Evolutionary conservation across 2,888 invertebrate genomes (phyloP), one percentile per base, ranked within the genome.

Genomic region (Branchinecta sandiegonensis): DNA sequence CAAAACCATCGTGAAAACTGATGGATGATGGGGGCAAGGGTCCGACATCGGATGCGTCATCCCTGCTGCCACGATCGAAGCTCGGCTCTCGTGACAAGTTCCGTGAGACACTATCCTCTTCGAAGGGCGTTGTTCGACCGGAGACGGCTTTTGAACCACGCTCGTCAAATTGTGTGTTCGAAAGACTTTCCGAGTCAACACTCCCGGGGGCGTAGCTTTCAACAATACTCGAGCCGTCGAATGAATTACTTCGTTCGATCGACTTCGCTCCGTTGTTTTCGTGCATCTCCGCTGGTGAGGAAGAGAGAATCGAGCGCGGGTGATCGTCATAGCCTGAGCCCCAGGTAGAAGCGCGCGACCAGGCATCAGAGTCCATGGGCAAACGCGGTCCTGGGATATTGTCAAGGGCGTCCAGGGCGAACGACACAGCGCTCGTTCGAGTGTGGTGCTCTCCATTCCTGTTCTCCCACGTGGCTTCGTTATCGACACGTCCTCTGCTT

Each of bases 301-400:
- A 56, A 23, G 63, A 56, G 2, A 56, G 23, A 8, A 56, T 23
- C 11, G 63, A 56, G 9, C 63, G 63, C n/a, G 63, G 11, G 23
- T 56, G 63, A 56, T 56, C 63, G 10, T 56, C 63, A 56, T 56
- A 56, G 63, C 63, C 63, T 8, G 63, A 56, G 63, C 63, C 63
- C 63, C 63, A 56, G 9, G 63, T 56, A 11, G 63, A 56, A 11
- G 63, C 63, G 23, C 63, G 63, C 8, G 63, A 56, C 63, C 63
- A 56, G 14, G 23, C 8, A 56, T 56, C 63, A 17, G 63, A 56
- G 23, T 56, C 63, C 63, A 56, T 10, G n/a, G 63, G 63, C n/a
- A 23, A 23, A 17, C 63, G n/a, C 23, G 63, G n/a, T 9, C 63
- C 63, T 17, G 63, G 23, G 63, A 56, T 56, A 56, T n/a, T 17